Evolutionary conservation across 2,888 invertebrate species (phyloP), one percentile per base, ranked within the genome.

Genomic region (Selenia dentaria): DNA sequence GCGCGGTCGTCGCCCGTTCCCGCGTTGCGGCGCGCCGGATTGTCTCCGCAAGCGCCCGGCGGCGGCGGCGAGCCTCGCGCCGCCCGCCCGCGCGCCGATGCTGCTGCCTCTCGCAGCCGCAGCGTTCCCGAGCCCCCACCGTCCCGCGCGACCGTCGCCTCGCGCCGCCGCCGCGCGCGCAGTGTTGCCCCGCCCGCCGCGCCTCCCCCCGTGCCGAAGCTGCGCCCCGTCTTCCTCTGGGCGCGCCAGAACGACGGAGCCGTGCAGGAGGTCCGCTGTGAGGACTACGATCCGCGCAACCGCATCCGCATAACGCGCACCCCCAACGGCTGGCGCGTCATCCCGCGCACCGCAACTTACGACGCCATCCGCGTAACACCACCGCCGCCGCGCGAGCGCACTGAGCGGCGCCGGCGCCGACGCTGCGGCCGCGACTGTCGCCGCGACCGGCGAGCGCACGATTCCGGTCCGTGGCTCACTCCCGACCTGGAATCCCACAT

Each of bases 171-270:
- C 86, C 89, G 86, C 71, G 72, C 73, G 71, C 75, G 75, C 76
- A 79, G 83, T 83, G 79, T 83, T 80, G 80, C 74, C 70, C 74
- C 56, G 52, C 60, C 59, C 62, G 57, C 64, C 65, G 53, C 67
- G 72, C 58, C 68, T 57, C 24, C 57, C 67, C 71, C 65, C 65
- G 79, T 64, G 82, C 92, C 95, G 64, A 93, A 94, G 49, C 94
- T 96, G 62, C 95, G 95, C 73, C 96, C 96, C 59, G 95, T 96
- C 59, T 96, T 96, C 83, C 92, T 96, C 62, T 96, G 96, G 96
- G 95, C 95, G 54, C 94, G 95, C 74, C 95, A 95, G 79, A 93
- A 93, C 64, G 95, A 96, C 83, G 95, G 95, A 54, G 93, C 93
- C 75, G 96, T 96, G 80, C 94, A 95, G 74, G 95, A 95, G 83